Base-by-base conservation (phyloP, 1,140 invertebrate species). In the Epicauta chinensis region DNA sequence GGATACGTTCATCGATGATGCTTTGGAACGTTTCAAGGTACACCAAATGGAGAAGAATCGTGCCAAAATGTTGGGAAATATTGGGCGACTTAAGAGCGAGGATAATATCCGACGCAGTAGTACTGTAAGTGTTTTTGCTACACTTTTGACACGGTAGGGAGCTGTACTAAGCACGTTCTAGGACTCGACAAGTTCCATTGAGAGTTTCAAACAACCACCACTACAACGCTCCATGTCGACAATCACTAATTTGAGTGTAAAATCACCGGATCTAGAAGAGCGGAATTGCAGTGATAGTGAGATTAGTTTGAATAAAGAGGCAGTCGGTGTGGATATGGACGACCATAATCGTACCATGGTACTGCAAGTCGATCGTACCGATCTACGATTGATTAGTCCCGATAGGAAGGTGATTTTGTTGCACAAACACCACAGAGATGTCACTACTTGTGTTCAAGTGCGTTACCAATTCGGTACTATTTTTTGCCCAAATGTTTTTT, bases 291-390 rank as follows among this genome's bases (percentile, higher is more conserved):
- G 34, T 36, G 38, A 52, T 15, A 35, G 13, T 34, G 53, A 35
- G 35, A 48, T 37, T 5, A 38, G 4, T 13, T 36, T 6, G n/a
- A 36, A 34, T 47, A 17, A 51, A 55, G 36, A 45, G 6, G 6
- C 44, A 49, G 11, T 9, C 4, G 3, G 16, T 17, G 46, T 49
- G 6, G 54, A 63, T 13, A 56, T 60, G 11, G 66, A 80, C 7
- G 86, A 90, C 46, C 83, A 87, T 56, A 96, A 96, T 75, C 78
- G 91, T 15, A 95, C 91, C 1, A 97, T 97, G 93, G 77, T 97
- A 7, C 86, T 87, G 66, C 85, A 92, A 75, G 87, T 97, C 13
- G 92, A 90, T n/a, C 76, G 86, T 23, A 78, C 81, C 38, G 93
- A 97, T 71, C 74, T 97, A 16, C 81, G 90, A 38, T 75, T 97